Conservation (phyloP, 2,888 invertebrate species). For the Actias luna region DNA sequence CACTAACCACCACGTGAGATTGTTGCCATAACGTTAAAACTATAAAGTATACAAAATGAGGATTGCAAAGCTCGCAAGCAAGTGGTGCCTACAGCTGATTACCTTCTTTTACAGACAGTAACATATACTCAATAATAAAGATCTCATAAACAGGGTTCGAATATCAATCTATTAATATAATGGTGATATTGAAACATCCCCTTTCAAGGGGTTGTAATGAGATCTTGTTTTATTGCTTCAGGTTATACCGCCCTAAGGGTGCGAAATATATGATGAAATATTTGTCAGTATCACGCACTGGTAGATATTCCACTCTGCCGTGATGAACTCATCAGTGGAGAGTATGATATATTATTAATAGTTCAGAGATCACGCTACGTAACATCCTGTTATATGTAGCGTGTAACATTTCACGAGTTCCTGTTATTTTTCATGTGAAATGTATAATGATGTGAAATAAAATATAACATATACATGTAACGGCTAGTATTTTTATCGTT, state of each 20-base stretch:
- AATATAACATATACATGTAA: too few species aligned
- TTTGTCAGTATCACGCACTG: not conserved
- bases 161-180: constrained; percentile 9
- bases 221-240: constrained; percentile 17
- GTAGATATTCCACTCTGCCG: not conserved
- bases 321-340: not conserved
- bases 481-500: too few species aligned
- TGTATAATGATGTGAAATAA: too few species aligned
- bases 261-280: not conserved
- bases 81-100: too few species aligned
- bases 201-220: constrained; percentile 26
- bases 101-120: not conserved
- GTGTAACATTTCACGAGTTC: too few species aligned
- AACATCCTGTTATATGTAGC: too few species aligned
- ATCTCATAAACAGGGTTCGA: not conserved
- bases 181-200: constrained; percentile 17
- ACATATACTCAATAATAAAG: not conserved
- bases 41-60: too few species aligned
- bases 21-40: too few species aligned
- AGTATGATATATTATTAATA: not conserved
- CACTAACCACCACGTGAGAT: too few species aligned
- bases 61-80: too few species aligned
- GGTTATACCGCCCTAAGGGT: not conserved
- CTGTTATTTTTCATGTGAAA: too few species aligned
- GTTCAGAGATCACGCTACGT: too few species aligned